Evolutionary conservation across 2,797 vertebrate species (phyloP).

Genomic region (Tragopan temminckii): DNA sequence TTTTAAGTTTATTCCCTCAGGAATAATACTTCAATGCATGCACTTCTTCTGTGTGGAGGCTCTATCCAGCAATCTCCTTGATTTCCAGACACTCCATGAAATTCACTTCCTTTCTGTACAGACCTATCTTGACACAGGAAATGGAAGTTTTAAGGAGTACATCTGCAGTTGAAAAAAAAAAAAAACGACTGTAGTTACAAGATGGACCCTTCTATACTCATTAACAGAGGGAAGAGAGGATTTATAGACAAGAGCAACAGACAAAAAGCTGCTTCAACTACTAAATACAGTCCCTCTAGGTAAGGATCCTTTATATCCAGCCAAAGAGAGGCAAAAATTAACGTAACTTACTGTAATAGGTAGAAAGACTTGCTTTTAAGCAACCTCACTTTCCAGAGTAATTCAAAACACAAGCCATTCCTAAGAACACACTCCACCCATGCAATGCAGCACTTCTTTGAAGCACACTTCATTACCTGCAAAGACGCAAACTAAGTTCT

Average conservation of each 20-base stretch:
- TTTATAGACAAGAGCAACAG: not conserved
- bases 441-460: not conserved
- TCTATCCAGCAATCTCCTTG: not conserved
- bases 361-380: not conserved
- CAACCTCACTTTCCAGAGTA: not conserved
- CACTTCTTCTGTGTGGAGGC: not conserved
- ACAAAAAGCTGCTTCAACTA: not conserved
- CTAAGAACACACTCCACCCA: not conserved
- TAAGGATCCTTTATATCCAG: not conserved
- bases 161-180: not conserved
- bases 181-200: not conserved
- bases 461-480: not conserved
- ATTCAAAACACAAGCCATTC: not conserved
- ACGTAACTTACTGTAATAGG: not conserved
- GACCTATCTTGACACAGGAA: not conserved
- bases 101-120: not conserved
- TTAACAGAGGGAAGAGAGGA: not conserved
- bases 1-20: not conserved
- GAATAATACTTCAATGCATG: not conserved
- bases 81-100: not conserved
- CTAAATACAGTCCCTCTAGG: not conserved
- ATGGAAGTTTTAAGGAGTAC: not conserved
- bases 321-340: not conserved
- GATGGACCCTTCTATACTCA: not conserved
- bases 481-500: not conserved